Evolutionary conservation across 2,888 invertebrate species (phyloP).

Genomic region (Vandiemenella viatica): DNA sequence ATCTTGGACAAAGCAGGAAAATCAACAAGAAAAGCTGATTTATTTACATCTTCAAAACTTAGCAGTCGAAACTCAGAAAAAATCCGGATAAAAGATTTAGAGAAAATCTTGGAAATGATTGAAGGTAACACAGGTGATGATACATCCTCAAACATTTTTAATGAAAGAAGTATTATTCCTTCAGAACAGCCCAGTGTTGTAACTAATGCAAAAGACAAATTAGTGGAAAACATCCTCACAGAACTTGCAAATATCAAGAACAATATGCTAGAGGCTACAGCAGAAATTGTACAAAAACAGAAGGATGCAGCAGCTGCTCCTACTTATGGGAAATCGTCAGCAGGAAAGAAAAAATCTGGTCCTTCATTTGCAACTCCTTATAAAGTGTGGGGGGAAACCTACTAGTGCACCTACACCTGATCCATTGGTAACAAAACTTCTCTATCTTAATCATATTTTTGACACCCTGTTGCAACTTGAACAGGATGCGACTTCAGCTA

Average conservation of each 20-base stretch:
- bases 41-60: too few species aligned
- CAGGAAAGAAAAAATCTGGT: conserved; percentile 19
- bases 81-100: neutral
- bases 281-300: conserved; percentile 23
- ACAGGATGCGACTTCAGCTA: conserved; percentile 22
- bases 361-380: conserved; percentile 18
- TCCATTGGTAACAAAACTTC: conserved; percentile 25
- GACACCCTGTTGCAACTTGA: conserved; percentile 26
- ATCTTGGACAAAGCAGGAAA: neutral
- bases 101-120: neutral
- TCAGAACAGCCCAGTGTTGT: neutral
- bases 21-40: too few species aligned
- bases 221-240: conserved; percentile 7
- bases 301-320: conserved; percentile 17
- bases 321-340: conserved; percentile 7
- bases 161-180: neutral
- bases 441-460: conserved; percentile 24
- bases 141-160: too few species aligned
- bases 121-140: neutral
- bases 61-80: neutral
- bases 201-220: conserved; percentile 8
- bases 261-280: conserved; percentile 19
- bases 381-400: conserved; percentile 9
- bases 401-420: conserved; percentile 18
- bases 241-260: conserved; percentile 10